phyloP scores from a whole-genome alignment of 2,888 invertebrate genomes.

The Abrostola tripartita region DNA sequence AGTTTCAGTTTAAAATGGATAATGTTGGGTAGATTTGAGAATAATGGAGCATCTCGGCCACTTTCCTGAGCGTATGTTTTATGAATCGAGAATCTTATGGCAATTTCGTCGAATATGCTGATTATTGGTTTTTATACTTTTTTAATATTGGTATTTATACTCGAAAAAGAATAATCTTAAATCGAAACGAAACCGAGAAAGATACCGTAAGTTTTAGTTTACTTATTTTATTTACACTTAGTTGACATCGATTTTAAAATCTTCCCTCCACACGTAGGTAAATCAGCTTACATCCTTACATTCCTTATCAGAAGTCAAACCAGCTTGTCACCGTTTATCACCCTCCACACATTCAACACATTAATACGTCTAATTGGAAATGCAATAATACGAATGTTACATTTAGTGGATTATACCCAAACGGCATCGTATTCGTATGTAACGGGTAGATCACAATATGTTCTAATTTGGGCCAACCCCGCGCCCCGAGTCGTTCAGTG shows the following conservation, averaged over 20 bases:
- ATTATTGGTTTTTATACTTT: too few species aligned
- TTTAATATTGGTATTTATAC: too few species aligned
- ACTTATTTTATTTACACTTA: too few species aligned
- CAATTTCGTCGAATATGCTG: too few species aligned
- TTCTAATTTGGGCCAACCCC: constrained; percentile 66
- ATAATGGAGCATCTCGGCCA: constrained; percentile 34
- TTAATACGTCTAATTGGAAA: constrained; percentile 27
- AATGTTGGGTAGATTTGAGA: constrained; percentile 33
- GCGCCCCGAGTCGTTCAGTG: constrained; percentile 56
- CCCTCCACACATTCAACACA: not conserved
- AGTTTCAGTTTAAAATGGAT: constrained; percentile 47
- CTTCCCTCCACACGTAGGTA: too few species aligned
- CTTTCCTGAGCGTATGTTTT: constrained; percentile 11
- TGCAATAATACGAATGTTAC: constrained; percentile 13
- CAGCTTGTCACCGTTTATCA: not conserved
- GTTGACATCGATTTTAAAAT: too few species aligned
- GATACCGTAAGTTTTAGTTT: too few species aligned
- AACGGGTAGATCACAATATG: constrained; percentile 62
- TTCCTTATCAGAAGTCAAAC: not conserved
- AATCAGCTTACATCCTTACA: too few species aligned
- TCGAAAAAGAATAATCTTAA: too few species aligned
- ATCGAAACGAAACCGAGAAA: too few species aligned
- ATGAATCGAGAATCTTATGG: not conserved
- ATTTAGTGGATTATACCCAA: constrained; percentile 42
- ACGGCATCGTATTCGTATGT: constrained; percentile 24